These are phyloP conservation scores for Amblyjoppa proteus DNA, from an alignment of 2,888 invertebrate species.

Conservation along the genomic window DNA sequence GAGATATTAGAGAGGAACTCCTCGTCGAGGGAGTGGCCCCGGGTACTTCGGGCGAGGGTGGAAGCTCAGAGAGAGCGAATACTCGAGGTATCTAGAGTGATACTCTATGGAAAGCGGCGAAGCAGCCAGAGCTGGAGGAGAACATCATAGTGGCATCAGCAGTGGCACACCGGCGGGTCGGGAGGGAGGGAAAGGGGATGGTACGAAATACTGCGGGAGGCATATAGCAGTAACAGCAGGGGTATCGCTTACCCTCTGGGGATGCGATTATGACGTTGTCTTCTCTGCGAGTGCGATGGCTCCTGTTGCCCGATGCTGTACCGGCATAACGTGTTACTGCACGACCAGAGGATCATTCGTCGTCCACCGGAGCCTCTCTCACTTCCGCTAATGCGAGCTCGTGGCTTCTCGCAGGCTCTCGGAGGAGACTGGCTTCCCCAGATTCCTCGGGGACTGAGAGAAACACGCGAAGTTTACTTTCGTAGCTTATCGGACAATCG, in stretches of 20 bases:
- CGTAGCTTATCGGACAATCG: neutral
- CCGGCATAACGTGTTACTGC: constrained; percentile 22
- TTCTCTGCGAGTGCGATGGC: constrained; percentile 59
- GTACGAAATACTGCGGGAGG: constrained; percentile 76
- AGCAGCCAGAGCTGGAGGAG: constrained; percentile 58
- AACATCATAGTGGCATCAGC: constrained; percentile 61
- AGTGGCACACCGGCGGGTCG: constrained; percentile 14
- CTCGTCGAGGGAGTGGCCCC: constrained; percentile 83
- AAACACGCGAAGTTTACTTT: constrained; percentile 13
- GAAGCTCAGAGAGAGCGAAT: constrained; percentile 36
- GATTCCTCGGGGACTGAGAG: constrained; percentile 33
- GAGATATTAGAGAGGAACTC: constrained; percentile 83
- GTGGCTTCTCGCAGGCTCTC: constrained; percentile 2
- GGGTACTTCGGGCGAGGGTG: constrained; percentile 72
- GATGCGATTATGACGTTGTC: constrained; percentile 83
- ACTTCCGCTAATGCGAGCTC: constrained; percentile 30
- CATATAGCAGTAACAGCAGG: constrained; percentile 67
- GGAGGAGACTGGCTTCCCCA: neutral
- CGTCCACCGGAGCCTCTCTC: constrained; percentile 1
- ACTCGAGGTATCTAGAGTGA: constrained; percentile 70
- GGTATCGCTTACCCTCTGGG: constrained; percentile 84
- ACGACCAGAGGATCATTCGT: constrained; percentile 38
- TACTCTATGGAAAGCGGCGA: constrained; percentile 78
- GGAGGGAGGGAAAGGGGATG: constrained; percentile 69
- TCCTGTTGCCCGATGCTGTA: constrained; percentile 42